These are phyloP conservation scores for Plecturocebus donacophilus DNA, from an alignment of 2,113 vertebrate species.

Conservation along the genomic window DNA sequence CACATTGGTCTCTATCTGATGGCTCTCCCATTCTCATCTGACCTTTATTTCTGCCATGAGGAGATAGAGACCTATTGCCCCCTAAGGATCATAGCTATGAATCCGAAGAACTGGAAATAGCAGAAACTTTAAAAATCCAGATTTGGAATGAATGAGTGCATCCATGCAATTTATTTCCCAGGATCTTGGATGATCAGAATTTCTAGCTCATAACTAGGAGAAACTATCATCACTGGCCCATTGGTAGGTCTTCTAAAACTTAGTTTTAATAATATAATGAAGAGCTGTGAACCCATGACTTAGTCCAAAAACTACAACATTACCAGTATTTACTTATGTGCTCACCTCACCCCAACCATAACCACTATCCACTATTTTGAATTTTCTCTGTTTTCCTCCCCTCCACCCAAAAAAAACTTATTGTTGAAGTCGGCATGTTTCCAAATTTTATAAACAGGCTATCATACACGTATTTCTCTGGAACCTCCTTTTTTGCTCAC, in stretches of 20 bases:
- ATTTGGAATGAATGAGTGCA: neutral
- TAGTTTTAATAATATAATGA: neutral
- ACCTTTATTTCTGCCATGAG: neutral
- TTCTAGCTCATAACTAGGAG: neutral
- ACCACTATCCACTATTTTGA: neutral
- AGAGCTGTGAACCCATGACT: neutral
- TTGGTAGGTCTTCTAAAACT: neutral
- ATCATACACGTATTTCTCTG: neutral
- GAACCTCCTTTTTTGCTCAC: neutral
- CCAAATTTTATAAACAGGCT: neutral
- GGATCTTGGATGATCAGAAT: neutral
- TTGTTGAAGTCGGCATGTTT: neutral
- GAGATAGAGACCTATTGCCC: neutral
- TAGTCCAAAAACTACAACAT: neutral
- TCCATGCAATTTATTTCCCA: neutral
- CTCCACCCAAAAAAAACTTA: neutral
- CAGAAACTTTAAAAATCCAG: neutral
- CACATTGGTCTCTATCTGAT: fast-evolving
- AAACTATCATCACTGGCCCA: neutral
- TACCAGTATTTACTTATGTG: neutral
- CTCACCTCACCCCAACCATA: neutral
- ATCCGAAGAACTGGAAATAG: neutral
- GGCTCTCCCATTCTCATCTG: neutral
- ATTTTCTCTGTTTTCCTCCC: neutral
- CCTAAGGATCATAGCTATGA: neutral